phyloP scores from a whole-genome alignment of 2,113 vertebrate genomes.

The Callaeas wilsoni region DNA sequence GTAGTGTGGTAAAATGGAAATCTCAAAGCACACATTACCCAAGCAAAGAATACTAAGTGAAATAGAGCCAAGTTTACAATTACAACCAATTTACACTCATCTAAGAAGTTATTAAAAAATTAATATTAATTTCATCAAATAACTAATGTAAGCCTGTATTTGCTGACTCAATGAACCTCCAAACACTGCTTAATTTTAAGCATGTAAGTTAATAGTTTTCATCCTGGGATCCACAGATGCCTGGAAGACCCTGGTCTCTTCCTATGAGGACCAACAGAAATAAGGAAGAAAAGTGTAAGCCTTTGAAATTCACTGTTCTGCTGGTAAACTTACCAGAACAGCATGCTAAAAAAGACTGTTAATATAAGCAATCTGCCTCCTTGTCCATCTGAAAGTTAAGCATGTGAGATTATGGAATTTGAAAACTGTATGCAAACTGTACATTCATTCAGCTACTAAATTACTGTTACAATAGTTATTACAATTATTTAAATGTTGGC shows the following conservation, averaged over 20 bases:
- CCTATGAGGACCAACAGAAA: background rate
- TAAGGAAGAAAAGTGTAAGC: background rate
- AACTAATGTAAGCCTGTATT: background rate
- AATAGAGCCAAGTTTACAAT: background rate
- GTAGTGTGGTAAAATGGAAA: conserved; percentile 49
- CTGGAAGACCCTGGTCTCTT: background rate
- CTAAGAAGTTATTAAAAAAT: conserved; percentile 21
- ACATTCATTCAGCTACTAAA: background rate
- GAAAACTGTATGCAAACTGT: background rate
- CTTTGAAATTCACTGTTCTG: background rate
- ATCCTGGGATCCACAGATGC: background rate
- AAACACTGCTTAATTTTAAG: background rate
- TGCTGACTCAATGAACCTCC: background rate
- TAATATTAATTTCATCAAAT: background rate
- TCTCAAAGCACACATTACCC: conserved; percentile 26
- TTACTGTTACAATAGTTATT: background rate
- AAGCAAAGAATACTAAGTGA: conserved; percentile 7
- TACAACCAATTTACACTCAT: background rate
- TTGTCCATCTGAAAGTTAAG: background rate
- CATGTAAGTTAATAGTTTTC: background rate
- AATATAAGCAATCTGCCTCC: background rate
- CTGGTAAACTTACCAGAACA: background rate
- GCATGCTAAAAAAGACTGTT: background rate
- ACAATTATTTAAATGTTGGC: background rate
- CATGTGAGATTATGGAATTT: background rate